phyloP scores from a whole-genome alignment of 1,140 invertebrate species.

The Archivesica marissinica region DNA sequence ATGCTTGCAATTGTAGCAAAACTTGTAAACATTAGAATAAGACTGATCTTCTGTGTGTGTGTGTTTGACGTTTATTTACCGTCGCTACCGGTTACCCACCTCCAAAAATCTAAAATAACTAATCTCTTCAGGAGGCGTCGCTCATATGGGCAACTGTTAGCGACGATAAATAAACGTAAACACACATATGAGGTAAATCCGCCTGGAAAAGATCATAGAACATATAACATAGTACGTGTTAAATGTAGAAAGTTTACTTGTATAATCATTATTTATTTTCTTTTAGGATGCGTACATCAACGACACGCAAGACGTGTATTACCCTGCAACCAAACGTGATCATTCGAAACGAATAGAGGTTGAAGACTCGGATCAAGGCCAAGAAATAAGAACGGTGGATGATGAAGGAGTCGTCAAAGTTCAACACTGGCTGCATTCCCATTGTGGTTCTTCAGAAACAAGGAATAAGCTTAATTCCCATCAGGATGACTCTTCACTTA shows the following conservation, averaged over 20 bases:
- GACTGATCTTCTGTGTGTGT: too few relatives aligned
- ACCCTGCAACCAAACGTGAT: background rate
- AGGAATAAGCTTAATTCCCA: background rate
- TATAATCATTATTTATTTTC: background rate
- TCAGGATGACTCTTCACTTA: background rate
- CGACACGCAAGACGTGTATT: background rate
- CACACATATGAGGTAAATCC: too few relatives aligned
- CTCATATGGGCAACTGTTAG: too few relatives aligned
- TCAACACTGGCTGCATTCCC: slow-evolving; percentile 30
- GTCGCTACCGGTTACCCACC: too few relatives aligned
- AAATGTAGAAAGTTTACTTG: background rate
- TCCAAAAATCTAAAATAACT: too few relatives aligned
- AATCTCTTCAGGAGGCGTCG: too few relatives aligned
- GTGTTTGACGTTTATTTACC: too few relatives aligned
- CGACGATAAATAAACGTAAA: too few relatives aligned
- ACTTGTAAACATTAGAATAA: too few relatives aligned
- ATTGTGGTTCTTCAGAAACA: slow-evolving; percentile 48
- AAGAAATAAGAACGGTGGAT: slow-evolving; percentile 13
- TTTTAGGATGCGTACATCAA: slow-evolving; percentile 20
- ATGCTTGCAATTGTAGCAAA: too few relatives aligned
- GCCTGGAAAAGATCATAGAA: too few relatives aligned
- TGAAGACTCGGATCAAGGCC: background rate
- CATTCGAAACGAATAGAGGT: background rate
- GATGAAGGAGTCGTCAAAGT: slow-evolving; percentile 54
- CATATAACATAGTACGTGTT: too few relatives aligned